phyloP scores from a whole-genome alignment of 1,140 invertebrate species.

The Drosophila sp. region DNA sequence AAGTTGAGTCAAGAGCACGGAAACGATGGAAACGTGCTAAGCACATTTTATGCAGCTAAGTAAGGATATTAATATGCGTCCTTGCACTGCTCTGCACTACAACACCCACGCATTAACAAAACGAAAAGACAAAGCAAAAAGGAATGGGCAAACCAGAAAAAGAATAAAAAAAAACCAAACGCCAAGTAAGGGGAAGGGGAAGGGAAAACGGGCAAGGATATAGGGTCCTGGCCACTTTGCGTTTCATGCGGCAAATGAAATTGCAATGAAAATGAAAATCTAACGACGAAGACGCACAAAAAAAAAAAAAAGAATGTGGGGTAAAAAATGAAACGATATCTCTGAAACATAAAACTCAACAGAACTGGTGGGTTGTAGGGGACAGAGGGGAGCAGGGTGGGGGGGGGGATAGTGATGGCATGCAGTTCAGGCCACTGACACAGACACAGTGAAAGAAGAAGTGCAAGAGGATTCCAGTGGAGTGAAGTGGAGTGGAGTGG shows the following conservation, averaged over 20 bases:
- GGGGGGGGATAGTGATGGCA: slow-evolving; percentile 2
- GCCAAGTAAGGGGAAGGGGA: background rate
- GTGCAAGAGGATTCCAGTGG: background rate
- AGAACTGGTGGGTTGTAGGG: background rate
- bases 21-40: slow-evolving; percentile 65
- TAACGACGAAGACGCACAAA: slow-evolving; percentile 60
- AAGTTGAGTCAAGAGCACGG: slow-evolving; percentile 4
- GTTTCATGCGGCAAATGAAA: slow-evolving; percentile 77
- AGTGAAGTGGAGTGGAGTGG: background rate
- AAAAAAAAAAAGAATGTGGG: slow-evolving; percentile 38
- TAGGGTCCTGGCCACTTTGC: slow-evolving; percentile 62
- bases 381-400: slow-evolving; percentile 9
- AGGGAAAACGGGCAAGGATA: background rate
- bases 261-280: slow-evolving; percentile 81
- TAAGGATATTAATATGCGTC: slow-evolving; percentile 81
- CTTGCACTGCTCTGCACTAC: slow-evolving; percentile 45
- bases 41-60: slow-evolving; percentile 71
- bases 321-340: slow-evolving; percentile 75
- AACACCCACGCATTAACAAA: slow-evolving; percentile 47
- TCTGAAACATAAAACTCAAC: slow-evolving; percentile 65
- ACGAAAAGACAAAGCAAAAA: background rate
- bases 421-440: slow-evolving; percentile 55
- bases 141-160: background rate
- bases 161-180: background rate
- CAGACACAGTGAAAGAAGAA: slow-evolving; percentile 6